Percentiles rank a stretch among this genome's conserved stretches.
phyloP scores from a whole-genome alignment of 2,888 invertebrate species.

The Drosophila greeni region DNA sequence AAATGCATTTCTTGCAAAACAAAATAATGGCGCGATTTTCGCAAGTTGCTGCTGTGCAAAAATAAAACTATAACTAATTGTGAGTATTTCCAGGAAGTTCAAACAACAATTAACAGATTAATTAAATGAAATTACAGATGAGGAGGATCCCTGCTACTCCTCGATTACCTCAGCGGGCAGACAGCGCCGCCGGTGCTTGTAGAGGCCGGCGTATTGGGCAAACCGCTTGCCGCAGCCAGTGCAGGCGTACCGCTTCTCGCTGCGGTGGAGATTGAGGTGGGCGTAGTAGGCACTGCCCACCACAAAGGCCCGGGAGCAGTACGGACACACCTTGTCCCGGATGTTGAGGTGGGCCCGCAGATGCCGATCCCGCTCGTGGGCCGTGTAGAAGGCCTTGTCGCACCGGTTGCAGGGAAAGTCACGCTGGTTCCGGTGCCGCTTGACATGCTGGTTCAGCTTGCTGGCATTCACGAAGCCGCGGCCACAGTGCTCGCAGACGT shows the following conservation, averaged over 20 bases:
- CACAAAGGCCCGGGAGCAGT: constrained; percentile 73
- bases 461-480: constrained; percentile 74
- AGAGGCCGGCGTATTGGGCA: constrained; percentile 76
- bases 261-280: constrained; percentile 73
- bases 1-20: not conserved
- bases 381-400: constrained; percentile 74
- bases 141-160: not conserved
- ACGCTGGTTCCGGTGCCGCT: constrained; percentile 69
- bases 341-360: constrained; percentile 73
- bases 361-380: constrained; percentile 73
- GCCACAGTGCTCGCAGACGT: constrained; percentile 75
- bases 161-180: constrained; percentile 13
- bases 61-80: not conserved
- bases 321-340: constrained; percentile 73
- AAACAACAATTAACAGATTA: not conserved
- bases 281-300: constrained; percentile 75
- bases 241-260: constrained; percentile 73
- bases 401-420: constrained; percentile 71
- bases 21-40: not conserved
- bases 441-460: constrained; percentile 75
- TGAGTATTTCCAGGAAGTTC: not conserved
- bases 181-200: constrained; percentile 72
- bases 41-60: not conserved
- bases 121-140: not conserved
- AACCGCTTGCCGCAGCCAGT: constrained; percentile 65